Base-by-base conservation (phyloP, 1,140 invertebrate species). In the Drosophila tani region DNA sequence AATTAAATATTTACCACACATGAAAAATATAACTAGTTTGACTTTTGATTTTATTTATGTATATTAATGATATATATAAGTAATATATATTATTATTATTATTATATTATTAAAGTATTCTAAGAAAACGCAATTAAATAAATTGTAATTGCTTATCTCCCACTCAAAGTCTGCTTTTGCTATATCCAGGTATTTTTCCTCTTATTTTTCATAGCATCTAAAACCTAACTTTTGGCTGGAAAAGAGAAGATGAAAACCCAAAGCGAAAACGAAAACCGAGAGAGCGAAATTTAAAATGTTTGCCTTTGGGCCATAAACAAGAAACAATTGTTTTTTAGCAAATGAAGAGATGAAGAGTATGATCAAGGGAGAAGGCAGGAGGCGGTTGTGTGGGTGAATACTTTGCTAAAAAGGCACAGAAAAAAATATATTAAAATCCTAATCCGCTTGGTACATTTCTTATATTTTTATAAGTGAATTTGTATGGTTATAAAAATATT, bases 281-380 rank as follows among this genome's bases (percentile, higher is more conserved):
- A 78, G 82, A 79, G 65, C 58, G 64, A 82, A 85, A 86, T 82
- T 81, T 85, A 60, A 86, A 85, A 86, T 86, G 67, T 71, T 73
- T 82, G 79, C 79, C 82, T 71, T 78, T 46, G 21, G 69, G 79
- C 68, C 64, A 81, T 85, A 86, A 82, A 86, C 68, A 86, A 75
- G 74, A 86, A 85, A 86, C 74, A 85, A 85, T 85, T 85, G 82
- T 82, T 86, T 85, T 83, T 82, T 63, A 43, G 51, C 57, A 43
- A 51, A 62, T 60, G 21, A 51, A 51, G 41, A 47, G 56, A 59
- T 47, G 24, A 29, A 38, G 21, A 38, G 47, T 15, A 27, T 17
- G 40, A n/a, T 24, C 35, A 40, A 41, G 47, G n/a, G 12, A 57
- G 58, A 6, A 6, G 17, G 7, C 5, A 15, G 46, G 14, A 27